Percentiles rank a stretch among this genome's conserved stretches.
phyloP scores from a whole-genome alignment of 2,113 vertebrate species.

The Mustela lutreola region DNA sequence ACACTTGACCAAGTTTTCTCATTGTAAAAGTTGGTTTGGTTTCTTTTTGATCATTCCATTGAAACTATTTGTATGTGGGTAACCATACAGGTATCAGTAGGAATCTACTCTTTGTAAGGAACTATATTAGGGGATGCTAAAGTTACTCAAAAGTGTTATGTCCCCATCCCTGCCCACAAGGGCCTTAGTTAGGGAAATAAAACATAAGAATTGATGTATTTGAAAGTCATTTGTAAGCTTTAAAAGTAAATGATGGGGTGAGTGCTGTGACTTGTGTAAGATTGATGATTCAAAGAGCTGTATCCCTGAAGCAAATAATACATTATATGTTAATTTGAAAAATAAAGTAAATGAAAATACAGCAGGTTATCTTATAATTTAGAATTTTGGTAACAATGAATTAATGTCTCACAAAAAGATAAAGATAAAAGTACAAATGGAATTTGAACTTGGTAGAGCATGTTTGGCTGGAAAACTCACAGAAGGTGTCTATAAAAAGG shows the following conservation, averaged over 20 bases:
- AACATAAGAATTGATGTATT: not conserved
- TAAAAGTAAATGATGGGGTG: not conserved
- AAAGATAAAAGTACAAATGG: not conserved
- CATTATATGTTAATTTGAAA: too few relatives aligned
- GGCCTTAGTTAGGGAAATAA: not conserved
- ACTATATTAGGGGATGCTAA: not conserved
- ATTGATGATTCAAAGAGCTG: too few relatives aligned
- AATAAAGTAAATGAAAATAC: not conserved
- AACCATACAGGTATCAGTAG: not conserved
- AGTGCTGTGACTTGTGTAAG: too few relatives aligned
- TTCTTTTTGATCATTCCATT: not conserved
- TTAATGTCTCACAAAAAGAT: not conserved
- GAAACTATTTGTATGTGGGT: not conserved
- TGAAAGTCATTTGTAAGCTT: not conserved
- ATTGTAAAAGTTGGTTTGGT: not conserved
- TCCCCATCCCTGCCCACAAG: not conserved
- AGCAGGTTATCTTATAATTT: not conserved
- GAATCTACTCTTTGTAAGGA: not conserved
- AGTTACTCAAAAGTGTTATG: not conserved
- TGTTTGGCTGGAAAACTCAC: not conserved
- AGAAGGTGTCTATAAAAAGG: not conserved
- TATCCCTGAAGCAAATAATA: too few relatives aligned
- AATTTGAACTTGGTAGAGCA: not conserved
- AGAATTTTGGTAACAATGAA: constrained; percentile 35
- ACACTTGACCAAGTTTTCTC: not conserved